A percentile compares a stretch with the other conserved stretches of the same genome.
Conservation (phyloP, 2,888 invertebrate species). For the Drosophila maculinotata region DNA sequence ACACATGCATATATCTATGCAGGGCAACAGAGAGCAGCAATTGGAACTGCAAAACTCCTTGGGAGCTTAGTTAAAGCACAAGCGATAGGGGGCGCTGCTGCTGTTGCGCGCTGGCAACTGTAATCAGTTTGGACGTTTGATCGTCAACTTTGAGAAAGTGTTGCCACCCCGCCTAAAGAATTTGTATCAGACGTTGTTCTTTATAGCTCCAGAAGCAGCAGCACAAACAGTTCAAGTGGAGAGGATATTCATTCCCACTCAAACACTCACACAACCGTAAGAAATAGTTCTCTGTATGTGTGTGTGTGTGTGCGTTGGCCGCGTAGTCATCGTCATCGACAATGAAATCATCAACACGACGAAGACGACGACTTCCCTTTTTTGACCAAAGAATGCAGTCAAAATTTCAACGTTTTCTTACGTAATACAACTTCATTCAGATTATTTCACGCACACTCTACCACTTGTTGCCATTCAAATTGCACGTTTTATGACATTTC, state of each 20-base stretch:
- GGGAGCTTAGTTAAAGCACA: conserved; percentile 33
- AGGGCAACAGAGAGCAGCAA: conserved; percentile 21
- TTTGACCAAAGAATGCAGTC: conserved; percentile 61
- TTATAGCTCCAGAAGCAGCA: conserved; percentile 29
- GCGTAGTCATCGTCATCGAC: conserved; percentile 65
- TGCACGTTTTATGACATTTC: conserved; percentile 50
- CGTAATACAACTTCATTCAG: conserved; percentile 69
- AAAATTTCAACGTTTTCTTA: conserved; percentile 66
- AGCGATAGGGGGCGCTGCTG: conserved; percentile 16
- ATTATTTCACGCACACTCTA: conserved; percentile 74
- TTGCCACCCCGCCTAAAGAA: conserved; percentile 32
- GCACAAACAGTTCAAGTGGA: conserved; percentile 37
- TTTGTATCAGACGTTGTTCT: conserved; percentile 29
- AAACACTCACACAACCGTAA: conserved; percentile 35
- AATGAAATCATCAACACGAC: conserved; percentile 77
- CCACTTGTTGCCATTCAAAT: conserved; percentile 41
- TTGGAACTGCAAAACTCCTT: conserved; percentile 44
- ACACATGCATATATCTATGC: conserved; percentile 5
- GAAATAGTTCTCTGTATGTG: conserved; percentile 18
- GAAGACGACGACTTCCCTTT: conserved; percentile 41
- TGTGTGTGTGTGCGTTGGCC: conserved; percentile 40
- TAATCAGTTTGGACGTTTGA: conserved; percentile 51
- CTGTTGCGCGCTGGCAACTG: conserved; percentile 1
- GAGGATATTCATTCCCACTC: conserved; percentile 44
- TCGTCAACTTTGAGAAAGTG: conserved; percentile 36